Base-by-base conservation (phyloP, 30 jellyfish, hydroid and myxozoan species). In the Hydra vulgaris region DNA sequence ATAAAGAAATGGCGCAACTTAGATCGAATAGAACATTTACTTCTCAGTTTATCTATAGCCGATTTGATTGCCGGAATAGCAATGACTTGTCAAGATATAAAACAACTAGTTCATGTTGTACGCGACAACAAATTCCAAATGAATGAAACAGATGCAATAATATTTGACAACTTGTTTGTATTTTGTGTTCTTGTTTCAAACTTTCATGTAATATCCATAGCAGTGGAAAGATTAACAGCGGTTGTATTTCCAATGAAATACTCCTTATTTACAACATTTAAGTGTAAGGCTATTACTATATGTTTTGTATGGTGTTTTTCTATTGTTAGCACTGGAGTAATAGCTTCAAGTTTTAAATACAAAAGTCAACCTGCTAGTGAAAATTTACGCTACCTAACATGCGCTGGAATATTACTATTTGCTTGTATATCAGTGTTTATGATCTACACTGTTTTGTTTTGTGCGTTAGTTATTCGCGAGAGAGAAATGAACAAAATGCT, bases 201-300 rank as follows among this genome's bases (percentile, higher is more conserved):
- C 54, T 78, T 78, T 61, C 85, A 78, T 61, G 85, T 78, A 23
- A 61, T 75, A 23, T 76, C 85, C 4, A 56, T 78, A 15, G 85
- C 80, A 1, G 26, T 78, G 1, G 85, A 78, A 53, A 27, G 85
- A 19, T 22, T 78, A 78, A 40, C 54, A 0, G 85, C 85, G 19
- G 85, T 78, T 12, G 40, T 61, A 12, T 18, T 78, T 1, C 85
- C 85, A 17, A 12, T 78, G 53, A 54, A 52, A 17, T 78, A 78
- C 69, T 52, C 26, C 0, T 18, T 78, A 20, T 78, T 78, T 75
- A 66, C 79, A 18, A 78, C 85, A 8, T 25, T 52, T 16, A 53
- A 19, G 26, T 78, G 85, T 66, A 78, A 78, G 69, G 24, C 77
- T 15, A 27, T 78, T 18, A 78, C 85, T 61, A 15, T 78, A 4